Percentiles rank a stretch among this genome's conserved stretches.
These are phyloP conservation scores for Drosophila guanche DNA, from an alignment of 1,140 invertebrate species.

Conservation along the genomic window DNA sequence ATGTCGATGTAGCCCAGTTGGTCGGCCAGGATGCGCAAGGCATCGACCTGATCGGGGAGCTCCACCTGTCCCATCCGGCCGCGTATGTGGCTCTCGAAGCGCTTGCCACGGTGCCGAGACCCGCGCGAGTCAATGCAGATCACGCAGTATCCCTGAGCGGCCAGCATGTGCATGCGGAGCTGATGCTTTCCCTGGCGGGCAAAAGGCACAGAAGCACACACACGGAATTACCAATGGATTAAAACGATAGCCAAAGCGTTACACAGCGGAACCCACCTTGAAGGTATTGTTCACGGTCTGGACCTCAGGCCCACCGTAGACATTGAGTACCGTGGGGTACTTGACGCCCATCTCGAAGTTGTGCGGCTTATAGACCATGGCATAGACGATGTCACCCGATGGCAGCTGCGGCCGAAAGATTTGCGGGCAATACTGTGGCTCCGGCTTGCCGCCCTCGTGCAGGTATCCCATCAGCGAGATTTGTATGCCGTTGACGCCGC, in stretches of 20 bases:
- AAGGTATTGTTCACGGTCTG: constrained; percentile 98
- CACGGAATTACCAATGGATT: background rate
- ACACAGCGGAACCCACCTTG: constrained; percentile 86
- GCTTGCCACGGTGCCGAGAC: constrained; percentile 95
- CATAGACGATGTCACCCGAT: constrained; percentile 91
- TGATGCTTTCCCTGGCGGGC: constrained; percentile 91
- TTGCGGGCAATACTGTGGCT: constrained; percentile 88
- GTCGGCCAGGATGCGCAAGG: constrained; percentile 93
- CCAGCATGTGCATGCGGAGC: constrained; percentile 96
- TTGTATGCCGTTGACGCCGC: constrained; percentile 86
- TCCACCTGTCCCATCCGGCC: constrained; percentile 97
- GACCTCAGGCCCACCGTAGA: constrained; percentile 99
- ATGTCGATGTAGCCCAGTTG: constrained; percentile 95
- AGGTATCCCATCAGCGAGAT: constrained; percentile 88
- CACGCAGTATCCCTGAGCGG: constrained; percentile 98
- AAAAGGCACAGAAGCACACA: constrained; percentile 21
- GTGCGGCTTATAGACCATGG: constrained; percentile 96
- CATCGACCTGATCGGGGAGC: constrained; percentile 97
- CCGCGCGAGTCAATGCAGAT: constrained; percentile 96
- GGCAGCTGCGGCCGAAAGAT: constrained; percentile 89
- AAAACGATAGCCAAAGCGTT: background rate
- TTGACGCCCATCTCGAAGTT: constrained; percentile 90
- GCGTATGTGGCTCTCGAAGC: constrained; percentile 95
- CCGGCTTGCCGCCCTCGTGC: constrained; percentile 86
- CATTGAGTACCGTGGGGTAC: constrained; percentile 97